These are phyloP conservation scores for Microcebus murinus DNA, from an alignment of 2,113 vertebrate species.

Conservation along the genomic window DNA sequence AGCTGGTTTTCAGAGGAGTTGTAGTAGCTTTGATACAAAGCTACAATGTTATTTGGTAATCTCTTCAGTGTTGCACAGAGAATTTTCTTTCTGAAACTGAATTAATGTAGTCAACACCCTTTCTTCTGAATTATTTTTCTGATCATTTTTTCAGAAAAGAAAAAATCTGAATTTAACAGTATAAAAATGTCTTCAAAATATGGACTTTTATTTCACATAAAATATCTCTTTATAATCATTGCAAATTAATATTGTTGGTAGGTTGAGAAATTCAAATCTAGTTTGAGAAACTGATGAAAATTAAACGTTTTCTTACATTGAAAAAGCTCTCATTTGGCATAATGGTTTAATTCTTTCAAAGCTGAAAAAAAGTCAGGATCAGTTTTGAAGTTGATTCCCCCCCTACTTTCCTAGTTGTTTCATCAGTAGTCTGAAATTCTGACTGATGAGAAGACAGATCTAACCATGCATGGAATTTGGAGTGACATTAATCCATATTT, in stretches of 20 bases:
- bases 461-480: constrained; percentile 13
- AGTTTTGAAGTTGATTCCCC: background rate
- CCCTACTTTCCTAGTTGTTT: background rate
- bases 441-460: constrained; percentile 48
- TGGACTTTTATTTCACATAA: background rate
- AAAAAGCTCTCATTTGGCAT: constrained; percentile 11
- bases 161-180: constrained; percentile 1
- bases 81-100: constrained; percentile 52
- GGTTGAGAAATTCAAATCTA: constrained; percentile 31
- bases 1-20: constrained; percentile 54
- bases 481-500: constrained; percentile 60
- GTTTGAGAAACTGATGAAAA: constrained; percentile 42
- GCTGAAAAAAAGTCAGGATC: background rate
- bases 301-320: background rate
- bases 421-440: constrained; percentile 47
- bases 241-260: background rate
- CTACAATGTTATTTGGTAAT: constrained; percentile 63
- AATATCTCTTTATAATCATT: background rate
- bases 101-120: constrained; percentile 33
- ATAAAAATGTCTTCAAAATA: background rate
- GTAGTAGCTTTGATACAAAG: constrained; percentile 36
- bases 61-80: constrained; percentile 1
- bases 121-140: constrained; percentile 50
- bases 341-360: constrained; percentile 46
- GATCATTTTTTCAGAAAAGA: background rate